phyloP scores from a whole-genome alignment of 2,797 vertebrate genomes.

The Sphenopsis melanotis region DNA sequence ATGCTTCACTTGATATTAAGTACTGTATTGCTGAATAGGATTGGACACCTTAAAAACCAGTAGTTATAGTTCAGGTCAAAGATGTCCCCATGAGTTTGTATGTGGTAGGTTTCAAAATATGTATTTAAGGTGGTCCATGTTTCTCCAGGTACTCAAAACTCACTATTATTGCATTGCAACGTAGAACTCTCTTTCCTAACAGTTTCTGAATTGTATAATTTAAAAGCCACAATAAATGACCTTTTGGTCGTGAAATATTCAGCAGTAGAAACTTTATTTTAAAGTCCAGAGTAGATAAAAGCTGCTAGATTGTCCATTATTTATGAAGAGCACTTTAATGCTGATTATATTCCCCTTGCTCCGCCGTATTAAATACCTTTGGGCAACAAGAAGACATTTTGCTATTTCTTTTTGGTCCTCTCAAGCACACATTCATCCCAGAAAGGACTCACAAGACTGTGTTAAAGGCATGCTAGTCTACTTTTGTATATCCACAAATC shows the following conservation, averaged over 20 bases:
- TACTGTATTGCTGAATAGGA: background rate
- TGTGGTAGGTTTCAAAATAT: background rate
- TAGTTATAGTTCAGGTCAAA: background rate
- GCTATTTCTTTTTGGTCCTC: background rate
- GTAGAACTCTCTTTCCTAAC: background rate
- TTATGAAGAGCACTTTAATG: conserved; percentile 63
- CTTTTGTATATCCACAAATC: background rate
- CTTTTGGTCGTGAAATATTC: conserved; percentile 68
- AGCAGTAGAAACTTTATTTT: conserved; percentile 28
- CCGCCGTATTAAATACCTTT: conserved; percentile 51
- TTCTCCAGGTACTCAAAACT: background rate
- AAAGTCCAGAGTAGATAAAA: conserved; percentile 42
- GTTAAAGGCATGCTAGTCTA: background rate
- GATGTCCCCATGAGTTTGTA: background rate
- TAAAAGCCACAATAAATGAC: conserved; percentile 45
- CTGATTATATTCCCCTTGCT: conserved; percentile 41
- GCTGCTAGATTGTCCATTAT: conserved; percentile 54
- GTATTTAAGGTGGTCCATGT: background rate
- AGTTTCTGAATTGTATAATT: conserved; percentile 36
- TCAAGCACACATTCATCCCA: background rate
- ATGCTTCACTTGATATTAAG: background rate
- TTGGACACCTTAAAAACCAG: background rate
- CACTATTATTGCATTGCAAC: background rate
- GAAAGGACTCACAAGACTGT: background rate
- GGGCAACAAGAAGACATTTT: conserved; percentile 46